phyloP scores from a whole-genome alignment of 2,888 invertebrate genomes.

The Caenorhabditis sp. region DNA sequence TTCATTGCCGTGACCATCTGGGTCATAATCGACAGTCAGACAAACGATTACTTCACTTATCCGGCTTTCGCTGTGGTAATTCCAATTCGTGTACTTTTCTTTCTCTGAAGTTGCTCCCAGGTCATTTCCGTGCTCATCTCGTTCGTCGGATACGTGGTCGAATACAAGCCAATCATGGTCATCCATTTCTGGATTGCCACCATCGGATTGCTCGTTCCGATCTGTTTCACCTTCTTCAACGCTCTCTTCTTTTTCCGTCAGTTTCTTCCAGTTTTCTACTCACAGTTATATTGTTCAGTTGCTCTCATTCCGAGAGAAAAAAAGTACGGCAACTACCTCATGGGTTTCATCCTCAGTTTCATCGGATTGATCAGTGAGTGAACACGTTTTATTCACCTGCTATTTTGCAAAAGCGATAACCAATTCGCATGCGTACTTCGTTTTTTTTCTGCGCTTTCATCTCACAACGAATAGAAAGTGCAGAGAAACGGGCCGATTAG shows the following conservation, averaged over 20 bases:
- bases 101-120: neutral
- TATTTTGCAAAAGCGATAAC: too few relatives aligned
- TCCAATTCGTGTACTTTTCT: neutral
- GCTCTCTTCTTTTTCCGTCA: neutral
- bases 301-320: too few relatives aligned
- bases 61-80: neutral
- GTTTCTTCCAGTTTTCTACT: neutral
- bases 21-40: too few relatives aligned
- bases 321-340: neutral
- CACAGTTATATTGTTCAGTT: neutral
- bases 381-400: too few relatives aligned
- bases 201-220: neutral
- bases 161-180: constrained; percentile 9
- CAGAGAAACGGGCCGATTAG: constrained; percentile 3
- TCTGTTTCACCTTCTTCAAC: neutral
- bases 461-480: too few relatives aligned
- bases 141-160: constrained; percentile 8
- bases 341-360: neutral
- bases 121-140: neutral
- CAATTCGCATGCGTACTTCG: too few relatives aligned
- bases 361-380: too few relatives aligned
- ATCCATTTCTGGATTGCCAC: neutral
- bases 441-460: too few relatives aligned
- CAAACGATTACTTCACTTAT: too few relatives aligned
- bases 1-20: too few relatives aligned